These are phyloP conservation scores for Cantharis rufa DNA, from an alignment of 2,888 invertebrate species.

Conservation along the genomic window DNA sequence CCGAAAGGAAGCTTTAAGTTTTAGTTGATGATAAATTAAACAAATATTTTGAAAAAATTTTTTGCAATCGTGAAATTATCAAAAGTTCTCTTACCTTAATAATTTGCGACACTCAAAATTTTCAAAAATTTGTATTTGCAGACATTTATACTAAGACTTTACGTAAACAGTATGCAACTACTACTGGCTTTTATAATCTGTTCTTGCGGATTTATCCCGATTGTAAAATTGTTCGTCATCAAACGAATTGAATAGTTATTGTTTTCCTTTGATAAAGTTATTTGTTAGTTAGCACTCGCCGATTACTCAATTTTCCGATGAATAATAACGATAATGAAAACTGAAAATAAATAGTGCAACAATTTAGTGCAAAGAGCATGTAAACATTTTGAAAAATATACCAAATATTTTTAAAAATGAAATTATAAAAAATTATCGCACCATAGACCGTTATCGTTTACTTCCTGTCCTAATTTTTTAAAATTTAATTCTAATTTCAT, in stretches of 20 bases:
- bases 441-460: background rate
- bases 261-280: background rate
- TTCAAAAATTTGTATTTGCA: too few relatives aligned
- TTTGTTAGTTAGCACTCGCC: background rate
- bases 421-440: background rate
- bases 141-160: too few relatives aligned
- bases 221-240: too few relatives aligned
- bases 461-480: background rate
- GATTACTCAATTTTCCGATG: background rate
- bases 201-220: too few relatives aligned
- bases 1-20: background rate
- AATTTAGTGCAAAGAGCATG: too few relatives aligned
- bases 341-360: background rate
- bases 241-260: too few relatives aligned
- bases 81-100: too few relatives aligned
- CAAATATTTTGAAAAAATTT: background rate
- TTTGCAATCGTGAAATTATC: too few relatives aligned
- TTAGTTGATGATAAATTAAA: background rate
- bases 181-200: too few relatives aligned
- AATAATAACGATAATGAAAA: background rate
- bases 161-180: too few relatives aligned
- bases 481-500: too few relatives aligned
- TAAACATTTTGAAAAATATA: background rate
- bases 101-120: too few relatives aligned
- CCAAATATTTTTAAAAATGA: background rate